These are phyloP conservation scores for Cyphomyrmex costatus DNA, from an alignment of 1,140 invertebrate species.

Conservation along the genomic window DNA sequence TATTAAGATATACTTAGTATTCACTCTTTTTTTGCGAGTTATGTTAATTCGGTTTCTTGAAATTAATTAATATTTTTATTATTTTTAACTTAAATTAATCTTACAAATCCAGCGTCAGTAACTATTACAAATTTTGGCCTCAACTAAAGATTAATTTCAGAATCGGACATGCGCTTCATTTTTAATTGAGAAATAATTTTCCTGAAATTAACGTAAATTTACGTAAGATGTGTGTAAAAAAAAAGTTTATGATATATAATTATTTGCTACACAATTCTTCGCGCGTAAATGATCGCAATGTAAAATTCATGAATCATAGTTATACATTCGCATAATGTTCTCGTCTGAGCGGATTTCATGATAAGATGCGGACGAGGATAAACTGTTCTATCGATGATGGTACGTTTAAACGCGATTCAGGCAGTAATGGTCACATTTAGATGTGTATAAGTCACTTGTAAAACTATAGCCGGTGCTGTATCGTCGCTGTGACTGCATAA, in stretches of 20 bases:
- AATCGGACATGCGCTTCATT: background rate
- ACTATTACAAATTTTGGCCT: no score
- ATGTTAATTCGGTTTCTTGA: no score
- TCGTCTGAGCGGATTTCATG: slow-evolving; percentile 49
- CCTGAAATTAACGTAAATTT: background rate
- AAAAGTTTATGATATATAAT: background rate
- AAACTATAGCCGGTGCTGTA: slow-evolving; percentile 40
- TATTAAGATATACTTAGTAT: no score
- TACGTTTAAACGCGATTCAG: background rate
- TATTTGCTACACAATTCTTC: background rate
- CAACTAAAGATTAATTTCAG: background rate
- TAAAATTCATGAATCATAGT: slow-evolving; percentile 16
- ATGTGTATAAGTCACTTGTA: slow-evolving; percentile 50
- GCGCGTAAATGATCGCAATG: background rate
- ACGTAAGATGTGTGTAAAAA: no score
- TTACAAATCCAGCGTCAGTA: no score
- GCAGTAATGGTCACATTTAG: slow-evolving; percentile 43
- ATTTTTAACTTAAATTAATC: no score
- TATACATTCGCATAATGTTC: slow-evolving; percentile 41
- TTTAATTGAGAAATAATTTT: background rate
- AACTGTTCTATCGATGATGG: slow-evolving; percentile 14
- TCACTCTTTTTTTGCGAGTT: no score
- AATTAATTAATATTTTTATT: no score
- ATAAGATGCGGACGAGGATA: slow-evolving; percentile 64
- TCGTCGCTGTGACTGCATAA: slow-evolving; percentile 51